Percentiles rank a stretch among this genome's conserved stretches.
Evolutionary conservation across 2,113 vertebrate genomes (phyloP).

Genomic region (Prionailurus viverrinus): DNA sequence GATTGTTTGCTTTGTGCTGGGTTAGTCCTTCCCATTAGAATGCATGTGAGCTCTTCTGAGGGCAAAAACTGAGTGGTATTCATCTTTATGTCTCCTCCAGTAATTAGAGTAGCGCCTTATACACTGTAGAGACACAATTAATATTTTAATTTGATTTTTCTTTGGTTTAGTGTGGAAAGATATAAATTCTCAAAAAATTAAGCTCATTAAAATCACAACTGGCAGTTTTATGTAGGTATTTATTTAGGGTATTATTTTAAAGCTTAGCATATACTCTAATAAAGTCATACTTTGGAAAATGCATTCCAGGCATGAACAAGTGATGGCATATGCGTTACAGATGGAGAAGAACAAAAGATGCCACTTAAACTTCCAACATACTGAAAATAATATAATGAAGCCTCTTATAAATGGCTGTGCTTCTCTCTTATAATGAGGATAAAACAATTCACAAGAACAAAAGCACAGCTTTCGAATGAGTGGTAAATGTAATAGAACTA

Average conservation of each 20-base stretch:
- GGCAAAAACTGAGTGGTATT: not conserved
- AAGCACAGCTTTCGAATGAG: constrained; percentile 37
- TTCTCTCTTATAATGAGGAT: constrained; percentile 32
- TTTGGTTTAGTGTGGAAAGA: constrained; percentile 15
- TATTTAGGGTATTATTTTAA: constrained; percentile 51
- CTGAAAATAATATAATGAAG: constrained; percentile 43
- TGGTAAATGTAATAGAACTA: not conserved
- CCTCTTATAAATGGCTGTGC: not conserved
- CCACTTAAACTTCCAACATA: not conserved
- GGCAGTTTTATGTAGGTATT: constrained; percentile 10
- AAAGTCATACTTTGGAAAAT: constrained; percentile 49
- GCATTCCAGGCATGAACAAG: not conserved
- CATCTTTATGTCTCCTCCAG: not conserved
- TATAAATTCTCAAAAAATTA: constrained; percentile 37
- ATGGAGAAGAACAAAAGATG: constrained; percentile 56
- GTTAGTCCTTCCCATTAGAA: not conserved
- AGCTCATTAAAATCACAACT: constrained; percentile 15
- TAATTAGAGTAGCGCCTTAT: not conserved
- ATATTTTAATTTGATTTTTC: constrained; percentile 35
- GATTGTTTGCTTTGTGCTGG: not conserved
- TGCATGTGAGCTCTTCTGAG: not conserved
- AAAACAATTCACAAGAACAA: constrained; percentile 47
- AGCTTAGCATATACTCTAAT: not conserved
- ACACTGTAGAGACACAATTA: not conserved
- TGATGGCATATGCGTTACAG: not conserved